Evolutionary conservation across 2,888 invertebrate genomes (phyloP).

Genomic region (Isoperla grammatica): DNA sequence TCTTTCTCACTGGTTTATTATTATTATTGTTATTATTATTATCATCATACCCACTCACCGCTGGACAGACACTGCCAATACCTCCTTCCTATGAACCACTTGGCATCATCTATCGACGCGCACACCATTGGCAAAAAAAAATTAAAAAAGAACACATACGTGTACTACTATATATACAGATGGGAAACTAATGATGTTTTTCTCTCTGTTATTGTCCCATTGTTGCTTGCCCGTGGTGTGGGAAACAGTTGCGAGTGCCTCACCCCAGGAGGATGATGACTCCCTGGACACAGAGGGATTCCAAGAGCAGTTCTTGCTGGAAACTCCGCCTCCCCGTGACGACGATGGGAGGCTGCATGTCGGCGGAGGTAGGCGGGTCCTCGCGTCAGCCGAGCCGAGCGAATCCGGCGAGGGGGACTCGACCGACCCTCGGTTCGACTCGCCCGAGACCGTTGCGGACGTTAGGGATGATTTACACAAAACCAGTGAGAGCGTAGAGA

Average conservation of each 20-base stretch:
- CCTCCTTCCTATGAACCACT: slow-evolving; percentile 15
- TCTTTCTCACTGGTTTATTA: slow-evolving; percentile 20
- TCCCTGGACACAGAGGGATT: slow-evolving; percentile 51
- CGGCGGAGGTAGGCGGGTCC: slow-evolving; percentile 20
- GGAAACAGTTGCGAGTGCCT: slow-evolving; percentile 42
- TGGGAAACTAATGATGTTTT: slow-evolving; percentile 22
- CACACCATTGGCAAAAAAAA: slow-evolving; percentile 21
- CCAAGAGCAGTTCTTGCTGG: slow-evolving; percentile 47
- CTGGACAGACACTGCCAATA: slow-evolving; percentile 3
- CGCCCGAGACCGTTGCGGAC: slow-evolving; percentile 30
- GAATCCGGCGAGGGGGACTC: slow-evolving; percentile 28
- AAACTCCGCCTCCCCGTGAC: slow-evolving; percentile 43
- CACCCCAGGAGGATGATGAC: slow-evolving; percentile 52
- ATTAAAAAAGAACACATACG: too few species aligned
- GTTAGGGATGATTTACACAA: slow-evolving; percentile 38
- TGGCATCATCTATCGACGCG: slow-evolving; percentile 18
- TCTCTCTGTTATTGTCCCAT: slow-evolving; percentile 15
- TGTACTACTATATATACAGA: background rate
- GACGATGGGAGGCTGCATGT: slow-evolving; percentile 27
- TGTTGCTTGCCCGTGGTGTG: slow-evolving; percentile 8
- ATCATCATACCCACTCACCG: slow-evolving; percentile 4
- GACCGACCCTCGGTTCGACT: slow-evolving; percentile 20
- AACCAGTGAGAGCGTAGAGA: slow-evolving; percentile 35
- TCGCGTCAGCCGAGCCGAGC: slow-evolving; percentile 29
- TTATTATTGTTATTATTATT: slow-evolving; percentile 17